phyloP scores from a whole-genome alignment of 2,113 vertebrate genomes.

The Camelus dromedarius region DNA sequence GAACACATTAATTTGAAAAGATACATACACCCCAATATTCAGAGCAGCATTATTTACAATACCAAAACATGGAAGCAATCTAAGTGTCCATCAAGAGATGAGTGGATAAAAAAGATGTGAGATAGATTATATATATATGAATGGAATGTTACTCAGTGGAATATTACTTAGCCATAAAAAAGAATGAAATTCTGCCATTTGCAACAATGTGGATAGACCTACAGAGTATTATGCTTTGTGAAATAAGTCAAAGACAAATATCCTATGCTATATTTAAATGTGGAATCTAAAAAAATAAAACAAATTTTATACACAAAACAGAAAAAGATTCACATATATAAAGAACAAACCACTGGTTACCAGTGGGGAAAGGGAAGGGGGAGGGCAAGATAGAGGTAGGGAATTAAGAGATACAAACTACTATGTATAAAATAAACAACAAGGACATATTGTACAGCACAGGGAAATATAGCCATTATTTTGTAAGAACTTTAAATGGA shows the following conservation, averaged over 20 bases:
- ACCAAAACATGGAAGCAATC: neutral
- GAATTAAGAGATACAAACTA: neutral
- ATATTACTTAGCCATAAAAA: neutral
- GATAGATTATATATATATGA: too few species aligned
- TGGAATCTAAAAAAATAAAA: neutral
- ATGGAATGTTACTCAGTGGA: too few species aligned
- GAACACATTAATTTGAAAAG: neutral
- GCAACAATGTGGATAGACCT: neutral
- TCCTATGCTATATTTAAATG: neutral
- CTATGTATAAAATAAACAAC: neutral
- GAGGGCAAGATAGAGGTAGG: neutral
- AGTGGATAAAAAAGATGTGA: neutral
- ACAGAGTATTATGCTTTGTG: neutral
- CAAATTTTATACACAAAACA: neutral
- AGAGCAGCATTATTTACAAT: neutral
- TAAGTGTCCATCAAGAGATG: neutral
- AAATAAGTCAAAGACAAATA: neutral
- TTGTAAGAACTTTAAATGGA: neutral
- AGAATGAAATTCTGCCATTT: neutral
- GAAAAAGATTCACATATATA: neutral
- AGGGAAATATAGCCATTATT: neutral
- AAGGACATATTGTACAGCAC: neutral
- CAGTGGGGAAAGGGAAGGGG: neutral
- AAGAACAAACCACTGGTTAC: neutral
- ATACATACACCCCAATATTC: neutral